Evolutionary conservation across 1,140 invertebrate species (phyloP).

Genomic region (Trichoplusia ni): DNA sequence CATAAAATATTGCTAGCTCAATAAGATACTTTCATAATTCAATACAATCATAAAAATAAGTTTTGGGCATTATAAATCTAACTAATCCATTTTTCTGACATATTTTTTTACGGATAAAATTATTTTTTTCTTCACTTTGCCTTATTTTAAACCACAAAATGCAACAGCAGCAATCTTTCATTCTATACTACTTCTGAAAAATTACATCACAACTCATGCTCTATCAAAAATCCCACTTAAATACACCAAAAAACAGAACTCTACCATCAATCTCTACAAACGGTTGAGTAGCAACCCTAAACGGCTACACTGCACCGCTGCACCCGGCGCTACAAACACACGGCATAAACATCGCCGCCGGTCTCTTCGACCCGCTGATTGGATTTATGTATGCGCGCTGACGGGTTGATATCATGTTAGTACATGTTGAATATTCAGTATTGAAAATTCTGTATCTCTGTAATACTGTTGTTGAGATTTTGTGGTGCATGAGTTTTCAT

Average conservation of each 20-base stretch:
- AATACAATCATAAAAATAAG: no score
- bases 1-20: no score
- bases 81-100: no score
- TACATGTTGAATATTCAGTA: conserved; percentile 26
- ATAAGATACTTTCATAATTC: no score
- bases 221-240: background rate
- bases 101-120: no score
- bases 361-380: conserved; percentile 61
- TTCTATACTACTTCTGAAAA: no score
- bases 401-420: conserved; percentile 41
- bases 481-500: background rate
- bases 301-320: conserved; percentile 63
- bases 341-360: conserved; percentile 52
- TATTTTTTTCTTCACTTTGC: no score
- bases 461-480: conserved; percentile 21
- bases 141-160: no score
- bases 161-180: no score
- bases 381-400: conserved; percentile 62
- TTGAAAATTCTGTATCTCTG: conserved; percentile 13
- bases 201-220: background rate
- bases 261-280: conserved; percentile 46
- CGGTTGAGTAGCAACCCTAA: no score
- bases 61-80: no score
- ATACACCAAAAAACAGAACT: background rate
- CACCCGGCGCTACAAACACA: conserved; percentile 59